Base-by-base conservation (phyloP, 2,113 vertebrate species). In the Pholis gunnellus region DNA sequence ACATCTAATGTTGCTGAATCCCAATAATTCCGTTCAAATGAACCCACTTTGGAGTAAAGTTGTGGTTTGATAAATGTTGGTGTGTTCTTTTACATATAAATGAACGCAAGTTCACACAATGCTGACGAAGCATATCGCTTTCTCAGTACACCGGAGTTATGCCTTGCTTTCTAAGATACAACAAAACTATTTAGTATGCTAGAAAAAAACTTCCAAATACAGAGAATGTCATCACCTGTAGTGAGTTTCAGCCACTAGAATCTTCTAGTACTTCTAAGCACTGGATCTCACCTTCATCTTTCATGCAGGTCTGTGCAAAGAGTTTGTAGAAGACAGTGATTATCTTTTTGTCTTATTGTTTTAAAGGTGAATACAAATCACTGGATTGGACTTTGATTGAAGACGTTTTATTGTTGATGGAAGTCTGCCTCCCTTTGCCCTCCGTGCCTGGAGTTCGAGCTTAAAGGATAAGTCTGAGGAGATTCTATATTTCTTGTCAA, bases 401-500 rank as follows among this genome's bases (percentile, higher is more conserved):
- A 65, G 29, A n/a, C 1, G 67, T 36, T 36, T 52, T 7, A 34
- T 50, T 50, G 46, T 20, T 20, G 46, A 50, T 8, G 20, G 48
- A 50, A 9, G 48, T 31, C 15, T 29, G 15, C 18, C n/a, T 15
- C 52, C 27, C 9, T 17, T 20, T 0, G 44, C 18, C 18, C 29
- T 36, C 11, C 31, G 48, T 70, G 44, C 36, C 68, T 1, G 34
- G 0, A 8, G 31, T 27, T 4, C 10, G 34, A n/a, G 52, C 52
- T 57, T 27, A 72, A 10, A 42, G 70, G 52, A 59, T 40, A 0
- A 72, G 6, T 42, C 70, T 59, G 52, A 72, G 36, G 70, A 72
- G 15, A 71, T 56, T 40, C 34, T 27, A 72, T 18, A 18, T 72
- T 70, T 17, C n/a, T 29, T 4, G 2, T 57, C 38, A 29, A 29